phyloP scores from a whole-genome alignment of 92 coral and sea anemone species.

The Porites evermanni region DNA sequence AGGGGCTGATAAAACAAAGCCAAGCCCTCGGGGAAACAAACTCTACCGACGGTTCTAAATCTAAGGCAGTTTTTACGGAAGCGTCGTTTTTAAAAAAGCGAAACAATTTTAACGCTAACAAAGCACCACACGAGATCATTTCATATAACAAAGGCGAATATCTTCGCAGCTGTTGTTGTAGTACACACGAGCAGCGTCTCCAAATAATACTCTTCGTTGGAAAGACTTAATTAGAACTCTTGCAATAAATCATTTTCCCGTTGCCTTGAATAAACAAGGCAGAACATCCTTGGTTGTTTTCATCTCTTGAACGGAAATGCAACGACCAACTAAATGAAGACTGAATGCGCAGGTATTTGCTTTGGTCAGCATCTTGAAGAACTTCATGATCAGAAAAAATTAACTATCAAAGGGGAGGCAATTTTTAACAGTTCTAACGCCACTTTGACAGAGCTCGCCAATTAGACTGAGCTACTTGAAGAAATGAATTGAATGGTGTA shows the following conservation, averaged over 20 bases:
- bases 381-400: background rate
- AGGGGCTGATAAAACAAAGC: conserved; percentile 6
- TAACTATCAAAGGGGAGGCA: conserved; percentile 6
- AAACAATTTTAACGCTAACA: conserved; percentile 45
- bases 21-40: conserved; percentile 24
- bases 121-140: conserved; percentile 51
- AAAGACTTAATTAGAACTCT: conserved; percentile 55
- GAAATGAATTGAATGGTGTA: conserved; percentile 5
- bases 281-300: conserved; percentile 6
- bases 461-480: conserved; percentile 20
- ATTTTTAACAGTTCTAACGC: conserved; percentile 26
- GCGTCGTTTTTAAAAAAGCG: conserved; percentile 18
- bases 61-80: conserved; percentile 37
- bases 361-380: background rate
- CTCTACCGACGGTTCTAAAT: conserved; percentile 10
- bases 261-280: conserved; percentile 37
- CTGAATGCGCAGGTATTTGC: conserved; percentile 23
- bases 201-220: conserved; percentile 35
- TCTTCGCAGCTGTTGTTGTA: conserved; percentile 49
- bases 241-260: conserved; percentile 38
- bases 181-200: conserved; percentile 39
- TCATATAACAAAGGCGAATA: conserved; percentile 28
- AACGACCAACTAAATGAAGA: background rate
- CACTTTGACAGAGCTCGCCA: background rate
- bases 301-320: conserved; percentile 5